Percentiles rank a stretch among this genome's conserved stretches.
These are phyloP conservation scores for Spermophilus dauricus DNA, from an alignment of 2,113 vertebrate genomes.

Conservation along the genomic window DNA sequence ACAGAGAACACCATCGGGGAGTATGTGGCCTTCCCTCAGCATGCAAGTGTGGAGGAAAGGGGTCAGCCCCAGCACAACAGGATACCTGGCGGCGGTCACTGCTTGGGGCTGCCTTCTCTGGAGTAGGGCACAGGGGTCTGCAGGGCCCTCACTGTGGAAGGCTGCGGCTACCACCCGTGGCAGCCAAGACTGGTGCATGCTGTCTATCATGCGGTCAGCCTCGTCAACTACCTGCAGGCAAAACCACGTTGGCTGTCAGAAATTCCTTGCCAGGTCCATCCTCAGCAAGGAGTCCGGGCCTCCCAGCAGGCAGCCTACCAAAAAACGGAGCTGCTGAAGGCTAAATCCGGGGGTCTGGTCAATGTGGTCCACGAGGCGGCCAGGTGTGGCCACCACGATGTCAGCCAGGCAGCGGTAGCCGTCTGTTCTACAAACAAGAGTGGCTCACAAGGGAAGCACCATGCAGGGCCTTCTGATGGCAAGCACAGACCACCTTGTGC, in stretches of 20 bases:
- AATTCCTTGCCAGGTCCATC: rapidly evolving
- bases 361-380: constrained; percentile 97
- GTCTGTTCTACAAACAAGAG: constrained; percentile 81
- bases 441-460: background rate
- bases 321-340: constrained; percentile 94
- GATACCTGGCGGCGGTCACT: constrained; percentile 93
- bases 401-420: constrained; percentile 93
- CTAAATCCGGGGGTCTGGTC: constrained; percentile 92
- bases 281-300: rapidly evolving
- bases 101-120: constrained; percentile 87
- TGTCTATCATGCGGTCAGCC: constrained; percentile 98
- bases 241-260: background rate
- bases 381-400: constrained; percentile 96
- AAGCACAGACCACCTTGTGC: background rate
- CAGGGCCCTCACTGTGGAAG: constrained; percentile 76
- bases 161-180: constrained; percentile 92
- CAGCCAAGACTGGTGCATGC: constrained; percentile 97
- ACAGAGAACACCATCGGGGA: background rate
- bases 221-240: constrained; percentile 94
- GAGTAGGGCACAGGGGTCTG: constrained; percentile 84
- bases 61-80: background rate
- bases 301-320: constrained; percentile 87
- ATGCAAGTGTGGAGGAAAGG: background rate
- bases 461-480: background rate
- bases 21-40: no score